These are phyloP conservation scores for Pristionchus exspectatus DNA, from an alignment of 2,888 invertebrate genomes.

Conservation along the genomic window DNA sequence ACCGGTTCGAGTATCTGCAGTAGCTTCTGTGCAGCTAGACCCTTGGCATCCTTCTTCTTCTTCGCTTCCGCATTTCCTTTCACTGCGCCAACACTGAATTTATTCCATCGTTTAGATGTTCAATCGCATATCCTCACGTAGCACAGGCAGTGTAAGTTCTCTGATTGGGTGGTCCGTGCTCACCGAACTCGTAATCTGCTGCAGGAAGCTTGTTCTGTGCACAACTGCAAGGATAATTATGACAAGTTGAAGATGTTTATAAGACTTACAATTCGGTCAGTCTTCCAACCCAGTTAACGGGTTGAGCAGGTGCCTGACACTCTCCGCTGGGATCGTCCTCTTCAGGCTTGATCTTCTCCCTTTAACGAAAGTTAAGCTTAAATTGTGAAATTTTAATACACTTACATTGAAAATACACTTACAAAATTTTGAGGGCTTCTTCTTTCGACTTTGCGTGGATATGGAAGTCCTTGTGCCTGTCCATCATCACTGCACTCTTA, in stretches of 20 bases:
- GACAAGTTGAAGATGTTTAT: background rate
- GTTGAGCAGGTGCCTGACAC: background rate
- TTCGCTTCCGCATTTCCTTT: constrained; percentile 84
- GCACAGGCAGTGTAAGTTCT: constrained; percentile 94
- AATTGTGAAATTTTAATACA: background rate
- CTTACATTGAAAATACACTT: background rate
- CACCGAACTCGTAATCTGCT: constrained; percentile 91
- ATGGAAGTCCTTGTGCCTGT: constrained; percentile 58
- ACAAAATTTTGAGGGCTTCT: constrained; percentile 64
- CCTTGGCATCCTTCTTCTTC: constrained; percentile 95
- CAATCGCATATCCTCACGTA: constrained; percentile 84
- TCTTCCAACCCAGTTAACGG: constrained; percentile 91
- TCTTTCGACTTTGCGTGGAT: constrained; percentile 61
- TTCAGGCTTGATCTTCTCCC: constrained; percentile 15
- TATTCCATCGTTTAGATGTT: background rate
- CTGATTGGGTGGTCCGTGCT: constrained; percentile 92
- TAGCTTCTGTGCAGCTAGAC: constrained; percentile 96
- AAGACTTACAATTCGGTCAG: constrained; percentile 85
- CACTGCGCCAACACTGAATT: constrained; percentile 57
- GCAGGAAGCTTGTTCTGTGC: constrained; percentile 88
- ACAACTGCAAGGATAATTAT: constrained; percentile 14
- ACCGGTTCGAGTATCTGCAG: constrained; percentile 70
- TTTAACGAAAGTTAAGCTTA: background rate
- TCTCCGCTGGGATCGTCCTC: background rate
- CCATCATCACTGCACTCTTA: constrained; percentile 56